Base-by-base conservation (phyloP, 1,140 invertebrate species). In the Drosophila punjabiensis region DNA sequence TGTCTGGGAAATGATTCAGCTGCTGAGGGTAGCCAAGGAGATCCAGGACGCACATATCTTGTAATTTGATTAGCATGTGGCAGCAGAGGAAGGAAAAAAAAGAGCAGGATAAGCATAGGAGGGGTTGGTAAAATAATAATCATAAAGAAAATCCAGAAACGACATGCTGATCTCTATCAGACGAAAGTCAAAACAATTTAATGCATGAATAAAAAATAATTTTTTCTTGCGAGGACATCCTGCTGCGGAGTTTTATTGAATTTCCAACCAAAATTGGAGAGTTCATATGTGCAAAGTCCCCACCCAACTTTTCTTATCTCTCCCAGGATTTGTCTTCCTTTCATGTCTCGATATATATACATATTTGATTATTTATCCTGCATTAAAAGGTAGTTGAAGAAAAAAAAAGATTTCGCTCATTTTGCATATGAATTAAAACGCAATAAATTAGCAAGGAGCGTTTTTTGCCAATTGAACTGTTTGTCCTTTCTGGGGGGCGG, bases 361-460 rank as follows among this genome's bases (percentile, higher is more conserved):
- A 78, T 71, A 81, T 84, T 91, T 85, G 76, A 91, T 84, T 91
- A 88, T 88, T 91, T 84, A 81, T 70, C 64, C 68, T 75, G 81
- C 73, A 91, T 91, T 83, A 90, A 86, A 83, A 78, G 71, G 59
- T 68, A 65, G 59, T 43, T 35, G 24, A 61, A 16, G 24, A 24
- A 65, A 56, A 63, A 56, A 63, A 68, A 79, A 68, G 50, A 43
- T 32, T 61, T 14, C 28, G 50, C 50, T 73, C 55, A 82, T 68
- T 91, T 91, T 79, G 88, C 88, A 91, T 91, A 91, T 91, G 89
- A 91, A 91, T 91, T 91, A 91, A 91, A 88, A 74, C 88, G 89
- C 81, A 87, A 91, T 90, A 90, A 90, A 87, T 90, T 87, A 86
- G 76, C 82, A 90, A 90, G 39, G 48, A 64, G 39, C 68, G 66